phyloP scores from a whole-genome alignment of 2,888 invertebrate species.

The Reticulitermes lucifugus region DNA sequence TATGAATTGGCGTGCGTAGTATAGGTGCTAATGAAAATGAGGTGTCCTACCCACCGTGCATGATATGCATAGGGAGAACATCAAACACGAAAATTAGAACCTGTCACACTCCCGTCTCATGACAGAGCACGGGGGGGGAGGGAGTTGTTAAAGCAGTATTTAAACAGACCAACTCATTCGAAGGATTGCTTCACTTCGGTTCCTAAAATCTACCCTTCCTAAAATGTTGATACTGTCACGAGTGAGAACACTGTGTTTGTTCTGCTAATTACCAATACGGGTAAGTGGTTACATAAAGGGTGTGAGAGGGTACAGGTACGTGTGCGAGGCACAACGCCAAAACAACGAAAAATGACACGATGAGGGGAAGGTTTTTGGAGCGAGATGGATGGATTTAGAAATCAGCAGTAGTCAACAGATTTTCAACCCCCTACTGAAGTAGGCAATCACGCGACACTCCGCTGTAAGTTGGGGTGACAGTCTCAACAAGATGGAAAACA shows the following conservation, averaged over 20 bases:
- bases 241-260: neutral
- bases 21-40: neutral
- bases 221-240: neutral
- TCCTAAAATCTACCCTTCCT: neutral
- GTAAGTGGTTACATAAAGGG: neutral
- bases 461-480: neutral
- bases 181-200: neutral
- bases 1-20: neutral
- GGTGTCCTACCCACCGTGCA: neutral
- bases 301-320: neutral
- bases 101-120: neutral
- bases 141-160: neutral
- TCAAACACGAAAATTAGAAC: slow-evolving; percentile 4
- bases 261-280: slow-evolving; percentile 8
- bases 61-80: neutral
- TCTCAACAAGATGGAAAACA: neutral
- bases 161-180: neutral
- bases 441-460: slow-evolving; percentile 14
- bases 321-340: neutral
- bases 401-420: neutral
- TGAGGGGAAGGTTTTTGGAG: slow-evolving; percentile 1
- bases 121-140: neutral
- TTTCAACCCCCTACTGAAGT: neutral
- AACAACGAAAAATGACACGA: neutral
- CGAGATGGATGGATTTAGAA: slow-evolving; percentile 5